Base-by-base conservation (phyloP, 1,140 invertebrate species). In the Trachymyrmex septentrionalis region DNA sequence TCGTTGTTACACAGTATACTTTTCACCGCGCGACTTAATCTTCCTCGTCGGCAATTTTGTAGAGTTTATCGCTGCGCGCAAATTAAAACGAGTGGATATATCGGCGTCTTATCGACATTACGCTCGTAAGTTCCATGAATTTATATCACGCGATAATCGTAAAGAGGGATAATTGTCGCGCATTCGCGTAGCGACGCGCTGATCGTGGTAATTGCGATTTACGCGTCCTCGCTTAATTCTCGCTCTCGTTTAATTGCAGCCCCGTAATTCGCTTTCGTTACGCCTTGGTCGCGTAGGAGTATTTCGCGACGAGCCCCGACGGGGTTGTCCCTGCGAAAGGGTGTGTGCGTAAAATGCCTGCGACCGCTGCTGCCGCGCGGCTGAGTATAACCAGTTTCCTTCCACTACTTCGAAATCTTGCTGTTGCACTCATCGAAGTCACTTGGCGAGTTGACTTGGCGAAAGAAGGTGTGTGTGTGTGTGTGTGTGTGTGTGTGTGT, bases 381-480 rank as follows among this genome's bases (percentile, higher is more conserved):
- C 80, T 64, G 64, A 76, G 82, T 81, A 87, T 77, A 87, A 87
- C 86, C 86, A 87, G 86, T 87, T 87, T 85, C 86, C 81, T 85
- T 87, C 86, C 72, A 87, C 81, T 44, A 81, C 81, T 85, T 87
- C 66, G 81, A 87, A 85, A 87, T 85, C 86, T 87, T 64, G 72
- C 86, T 59, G 86, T 87, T 85, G 86, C 81, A 67, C 86, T 87
- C 86, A 77, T 87, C 86, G 86, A 87, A 87, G 86, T 87, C 85
- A 69, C 85, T 82, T 69, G 66, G 85, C 64, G 55, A 72, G 78
- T 84, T 75, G 66, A 85, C 57, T 77, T 85, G 53, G 85, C 67
- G 55, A 72, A 73, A 66, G 80, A 72, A 59, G 30, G 69, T 38
- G 44, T 30, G 30, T 30, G 30, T n/a, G n/a, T n/a, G n/a, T n/a